Evolutionary conservation across 2,888 invertebrate genomes (phyloP), one percentile per base, ranked within the genome.

Genomic region (Nomada flava): DNA sequence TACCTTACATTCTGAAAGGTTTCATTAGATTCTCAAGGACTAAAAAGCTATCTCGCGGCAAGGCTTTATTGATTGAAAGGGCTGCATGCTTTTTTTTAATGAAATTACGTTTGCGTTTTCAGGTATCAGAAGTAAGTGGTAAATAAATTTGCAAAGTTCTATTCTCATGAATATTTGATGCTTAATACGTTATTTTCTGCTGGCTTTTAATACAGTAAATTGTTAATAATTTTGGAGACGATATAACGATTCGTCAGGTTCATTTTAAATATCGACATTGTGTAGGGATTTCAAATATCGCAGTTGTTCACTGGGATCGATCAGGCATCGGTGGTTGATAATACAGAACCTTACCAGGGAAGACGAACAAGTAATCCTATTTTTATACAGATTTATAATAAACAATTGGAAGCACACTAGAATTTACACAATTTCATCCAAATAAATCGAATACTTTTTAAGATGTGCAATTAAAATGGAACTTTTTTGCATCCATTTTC

Each of bases 311-410:
- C 10, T 18, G 9, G 55, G n/a, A 53, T 52, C 53, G 60, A 65
- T 80, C 73, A 73, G n/a, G 2, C 18, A 44, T 69, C 81, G 73
- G 53, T 81, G 55, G 81, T 81, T 59, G 81, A 67, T 81, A 81
- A 81, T 36, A 64, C 26, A 79, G 79, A 59, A 47, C 53, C 23
- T 68, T 15, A 57, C 57, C 9, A n/a, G 13, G 29, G 29, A n/a
- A 18, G 52, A 52, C 26, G 26, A 26, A 26, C 26, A 26, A 26
- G 26, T 26, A 26, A 26, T 26, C 26, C 26, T n/a, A 1, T 15
- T 52, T 29, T 3, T 13, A 11, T 26, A 11, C 13, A 52, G 15
- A 52, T 52, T 52, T 18, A 2, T 5, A 52, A 52, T 52, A 23
- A 57, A 7, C 26, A 26, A 29, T 15, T 59, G 5, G 2, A 4